These are phyloP conservation scores for Seira musarum DNA, from an alignment of 2,888 invertebrate genomes.

Conservation along the genomic window DNA sequence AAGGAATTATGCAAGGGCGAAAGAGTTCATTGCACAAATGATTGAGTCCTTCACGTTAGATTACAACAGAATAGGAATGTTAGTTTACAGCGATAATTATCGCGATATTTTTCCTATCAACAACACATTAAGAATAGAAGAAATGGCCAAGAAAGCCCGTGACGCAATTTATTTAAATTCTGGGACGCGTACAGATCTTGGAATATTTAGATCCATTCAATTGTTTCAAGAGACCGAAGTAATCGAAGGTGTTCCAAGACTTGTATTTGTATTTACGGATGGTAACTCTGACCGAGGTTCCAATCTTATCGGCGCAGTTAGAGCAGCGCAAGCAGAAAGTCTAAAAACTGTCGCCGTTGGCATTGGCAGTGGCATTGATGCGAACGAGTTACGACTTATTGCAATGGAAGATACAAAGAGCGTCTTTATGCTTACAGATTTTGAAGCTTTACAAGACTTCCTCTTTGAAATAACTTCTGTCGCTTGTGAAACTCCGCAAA, in stretches of 20 bases:
- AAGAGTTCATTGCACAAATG: conserved; percentile 48
- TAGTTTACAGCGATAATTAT: conserved; percentile 8
- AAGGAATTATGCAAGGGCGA: conserved; percentile 36
- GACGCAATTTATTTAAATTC: conserved; percentile 16
- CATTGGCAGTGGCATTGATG: conserved; percentile 38
- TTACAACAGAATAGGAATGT: conserved; percentile 16
- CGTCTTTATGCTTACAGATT: conserved; percentile 37
- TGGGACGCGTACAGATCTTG: conserved; percentile 49
- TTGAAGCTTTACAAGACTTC: conserved; percentile 53
- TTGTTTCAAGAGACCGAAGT: conserved; percentile 3
- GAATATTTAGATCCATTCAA: conserved; percentile 18
- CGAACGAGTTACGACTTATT: conserved; percentile 35
- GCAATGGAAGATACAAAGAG: conserved; percentile 23
- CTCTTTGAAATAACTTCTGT: conserved; percentile 38
- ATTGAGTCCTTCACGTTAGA: conserved; percentile 42
- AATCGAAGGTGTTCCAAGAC: conserved; percentile 37
- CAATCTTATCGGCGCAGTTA: not conserved
- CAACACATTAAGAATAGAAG: not conserved
- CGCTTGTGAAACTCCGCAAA: conserved; percentile 55
- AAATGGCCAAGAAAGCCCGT: conserved; percentile 13
- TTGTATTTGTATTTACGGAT: conserved; percentile 54
- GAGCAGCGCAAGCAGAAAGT: not conserved
- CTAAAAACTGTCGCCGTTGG: conserved; percentile 54
- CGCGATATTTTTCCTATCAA: conserved; percentile 32
- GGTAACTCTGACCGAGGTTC: conserved; percentile 25